Evolutionary conservation across 2,797 vertebrate species (phyloP).

Genomic region (Ptychobarbus kaznakovi): DNA sequence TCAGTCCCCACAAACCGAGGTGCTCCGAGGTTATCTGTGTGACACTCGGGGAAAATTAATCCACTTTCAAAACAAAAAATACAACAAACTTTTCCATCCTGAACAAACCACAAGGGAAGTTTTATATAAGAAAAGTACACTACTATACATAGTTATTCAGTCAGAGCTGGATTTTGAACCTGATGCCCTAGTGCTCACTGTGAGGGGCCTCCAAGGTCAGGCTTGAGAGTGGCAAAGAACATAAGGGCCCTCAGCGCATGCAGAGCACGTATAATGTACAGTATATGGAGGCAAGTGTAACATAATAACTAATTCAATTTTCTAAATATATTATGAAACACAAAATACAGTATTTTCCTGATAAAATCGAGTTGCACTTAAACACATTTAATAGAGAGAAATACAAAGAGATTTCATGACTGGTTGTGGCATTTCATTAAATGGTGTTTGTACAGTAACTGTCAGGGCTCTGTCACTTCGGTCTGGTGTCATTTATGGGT

Average conservation of each 20-base stretch:
- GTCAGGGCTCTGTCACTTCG: too few relatives aligned
- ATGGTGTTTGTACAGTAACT: background rate
- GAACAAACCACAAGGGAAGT: background rate
- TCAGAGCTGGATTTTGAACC: background rate
- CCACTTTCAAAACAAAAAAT: slow-evolving; percentile 46
- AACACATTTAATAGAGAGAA: background rate
- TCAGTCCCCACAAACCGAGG: slow-evolving; percentile 47
- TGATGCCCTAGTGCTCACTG: background rate
- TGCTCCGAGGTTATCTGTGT: slow-evolving; percentile 61
- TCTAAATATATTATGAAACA: background rate
- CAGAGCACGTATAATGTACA: background rate
- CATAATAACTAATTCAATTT: background rate
- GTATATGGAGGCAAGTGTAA: too few relatives aligned
- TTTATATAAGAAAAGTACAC: background rate
- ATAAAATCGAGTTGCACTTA: background rate
- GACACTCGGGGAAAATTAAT: slow-evolving; percentile 47
- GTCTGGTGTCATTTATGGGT: too few relatives aligned
- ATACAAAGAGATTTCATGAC: background rate
- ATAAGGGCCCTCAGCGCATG: too few relatives aligned
- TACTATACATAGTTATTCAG: background rate
- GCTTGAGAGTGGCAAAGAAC: background rate
- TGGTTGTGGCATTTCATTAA: background rate
- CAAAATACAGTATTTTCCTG: slow-evolving; percentile 6
- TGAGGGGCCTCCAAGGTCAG: background rate
- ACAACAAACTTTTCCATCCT: slow-evolving; percentile 9